Evolutionary conservation across 2,113 vertebrate species (phyloP), one percentile per base, ranked within the genome.

Genomic region (Ictalurus punctatus): DNA sequence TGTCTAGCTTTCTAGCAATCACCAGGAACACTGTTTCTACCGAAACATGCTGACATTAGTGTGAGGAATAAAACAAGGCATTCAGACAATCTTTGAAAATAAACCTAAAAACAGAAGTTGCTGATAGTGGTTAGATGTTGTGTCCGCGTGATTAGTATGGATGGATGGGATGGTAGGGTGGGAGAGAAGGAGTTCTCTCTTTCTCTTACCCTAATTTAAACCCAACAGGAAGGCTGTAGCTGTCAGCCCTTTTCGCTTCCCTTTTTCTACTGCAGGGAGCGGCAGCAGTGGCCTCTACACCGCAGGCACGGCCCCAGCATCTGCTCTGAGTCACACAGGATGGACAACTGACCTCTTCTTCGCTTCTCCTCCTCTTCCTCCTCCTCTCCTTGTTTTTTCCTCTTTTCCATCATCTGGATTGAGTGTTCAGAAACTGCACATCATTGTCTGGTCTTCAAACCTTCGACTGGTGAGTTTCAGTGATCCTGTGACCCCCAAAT

Each of bases 241-340:
- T 0, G 93, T 96, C 95, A 95, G 95, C 94, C 91, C 89, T 93
- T 96, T 95, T 95, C 95, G 44, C 91, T 96, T 96, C 95, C 92
- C 69, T 91, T 93, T 94, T 79, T 90, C 71, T 79, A 83, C 10
- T 58, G 65, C 67, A 65, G 71, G 79, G 88, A 87, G 91, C 93
- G 90, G 91, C 73, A 85, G 86, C 89, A 48, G 88, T 88, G 87
- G 67, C n/a, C 86, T 87, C 63, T 65, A 56, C 52, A 81, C 83
- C 44, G 34, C 83, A 89, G 88, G 78, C 88, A 59, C 54, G 10
- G 76, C 90, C 83, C 81, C 88, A 25, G 71, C 88, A 91, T 90
- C 90, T 90, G 84, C 54, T 90, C 90, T 91, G 90, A 91, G 79
- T 91, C 90, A 91, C 86, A 85, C 85, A 83, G 85, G 90, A 86